Percentiles rank a stretch among this genome's conserved stretches.
Evolutionary conservation across 1,140 invertebrate species (phyloP).

Genomic region (Drosophila persimilis): DNA sequence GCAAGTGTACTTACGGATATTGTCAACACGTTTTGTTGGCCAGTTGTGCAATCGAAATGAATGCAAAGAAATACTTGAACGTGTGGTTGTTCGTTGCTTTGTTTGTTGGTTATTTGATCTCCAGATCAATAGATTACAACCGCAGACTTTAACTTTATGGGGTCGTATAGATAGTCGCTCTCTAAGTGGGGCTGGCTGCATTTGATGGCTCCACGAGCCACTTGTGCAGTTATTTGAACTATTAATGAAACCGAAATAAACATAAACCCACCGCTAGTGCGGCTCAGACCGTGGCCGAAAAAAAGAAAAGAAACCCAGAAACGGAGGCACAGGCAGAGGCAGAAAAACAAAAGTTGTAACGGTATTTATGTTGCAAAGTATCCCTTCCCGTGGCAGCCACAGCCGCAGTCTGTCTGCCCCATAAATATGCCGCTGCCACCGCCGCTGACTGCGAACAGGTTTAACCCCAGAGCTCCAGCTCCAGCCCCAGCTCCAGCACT

Average conservation of each 20-base stretch:
- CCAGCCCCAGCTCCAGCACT: slow-evolving; percentile 5
- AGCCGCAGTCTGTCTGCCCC: slow-evolving; percentile 27
- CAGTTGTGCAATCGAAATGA: slow-evolving; percentile 37
- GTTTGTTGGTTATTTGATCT: slow-evolving; percentile 30
- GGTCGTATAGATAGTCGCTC: slow-evolving; percentile 30
- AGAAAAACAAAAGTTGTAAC: slow-evolving; percentile 63
- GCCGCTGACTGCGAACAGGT: slow-evolving; percentile 53
- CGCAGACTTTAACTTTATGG: slow-evolving; percentile 9
- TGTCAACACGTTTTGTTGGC: slow-evolving; percentile 8
- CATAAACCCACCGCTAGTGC: no score
- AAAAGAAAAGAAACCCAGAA: slow-evolving; percentile 13
- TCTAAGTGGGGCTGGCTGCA: slow-evolving; percentile 10
- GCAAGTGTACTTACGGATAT: slow-evolving; percentile 29
- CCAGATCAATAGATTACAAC: slow-evolving; percentile 43
- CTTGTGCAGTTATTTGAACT: slow-evolving; percentile 66
- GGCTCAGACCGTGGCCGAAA: slow-evolving; percentile 26
- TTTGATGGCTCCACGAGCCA: slow-evolving; percentile 30
- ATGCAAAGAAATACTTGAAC: background rate
- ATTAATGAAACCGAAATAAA: slow-evolving; percentile 43
- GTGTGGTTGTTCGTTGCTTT: background rate
- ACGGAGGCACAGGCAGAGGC: no score
- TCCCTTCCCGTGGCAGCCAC: slow-evolving; percentile 26
- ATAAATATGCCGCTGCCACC: slow-evolving; percentile 48
- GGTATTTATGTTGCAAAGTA: slow-evolving; percentile 21
- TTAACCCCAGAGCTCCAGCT: slow-evolving; percentile 25